A percentile compares a stretch with the other conserved stretches of the same genome.
Evolutionary conservation across 35 echinoderm and acorn worm genomes (phyloP).

Genomic region (Ophioderma brevispina): DNA sequence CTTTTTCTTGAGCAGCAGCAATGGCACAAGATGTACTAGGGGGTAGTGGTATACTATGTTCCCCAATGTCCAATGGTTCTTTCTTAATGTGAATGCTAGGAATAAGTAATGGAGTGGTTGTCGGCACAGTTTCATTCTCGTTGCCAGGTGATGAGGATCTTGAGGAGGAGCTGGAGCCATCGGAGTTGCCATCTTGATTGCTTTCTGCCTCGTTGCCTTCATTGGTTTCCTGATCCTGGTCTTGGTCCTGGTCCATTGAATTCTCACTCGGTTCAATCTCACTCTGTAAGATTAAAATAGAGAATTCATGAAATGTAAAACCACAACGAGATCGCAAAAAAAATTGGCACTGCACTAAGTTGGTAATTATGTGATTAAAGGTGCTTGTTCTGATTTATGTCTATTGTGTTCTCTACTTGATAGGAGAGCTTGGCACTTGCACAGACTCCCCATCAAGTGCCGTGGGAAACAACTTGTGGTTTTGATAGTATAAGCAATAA

Average conservation of each 20-base stretch:
- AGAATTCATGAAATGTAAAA: too few species aligned
- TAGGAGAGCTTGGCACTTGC: too few species aligned
- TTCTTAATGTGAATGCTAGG: conserved; percentile 18
- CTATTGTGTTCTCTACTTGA: too few species aligned
- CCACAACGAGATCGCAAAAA: too few species aligned
- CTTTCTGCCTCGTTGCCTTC: background rate
- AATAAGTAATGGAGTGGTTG: background rate
- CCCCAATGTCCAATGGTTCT: conserved; percentile 23
- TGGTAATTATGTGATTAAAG: too few species aligned
- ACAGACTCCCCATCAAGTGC: too few species aligned
- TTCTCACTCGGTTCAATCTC: conserved; percentile 5
- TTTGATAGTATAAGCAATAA: too few species aligned
- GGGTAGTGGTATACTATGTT: background rate
- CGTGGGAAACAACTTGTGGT: too few species aligned
- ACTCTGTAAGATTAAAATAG: too few species aligned
- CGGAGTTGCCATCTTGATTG: conserved; percentile 2
- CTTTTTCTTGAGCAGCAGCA: too few species aligned
- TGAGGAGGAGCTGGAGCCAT: conserved; percentile 19
- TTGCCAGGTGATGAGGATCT: conserved; percentile 5
- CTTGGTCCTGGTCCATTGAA: conserved; percentile 20
- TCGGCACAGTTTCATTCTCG: background rate
- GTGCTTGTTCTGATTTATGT: too few species aligned
- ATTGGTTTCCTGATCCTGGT: background rate
- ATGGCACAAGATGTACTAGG: background rate
- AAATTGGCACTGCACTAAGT: too few species aligned